Base-by-base conservation (phyloP, 1,140 invertebrate genomes). In the Agraylea sexmaculata region DNA sequence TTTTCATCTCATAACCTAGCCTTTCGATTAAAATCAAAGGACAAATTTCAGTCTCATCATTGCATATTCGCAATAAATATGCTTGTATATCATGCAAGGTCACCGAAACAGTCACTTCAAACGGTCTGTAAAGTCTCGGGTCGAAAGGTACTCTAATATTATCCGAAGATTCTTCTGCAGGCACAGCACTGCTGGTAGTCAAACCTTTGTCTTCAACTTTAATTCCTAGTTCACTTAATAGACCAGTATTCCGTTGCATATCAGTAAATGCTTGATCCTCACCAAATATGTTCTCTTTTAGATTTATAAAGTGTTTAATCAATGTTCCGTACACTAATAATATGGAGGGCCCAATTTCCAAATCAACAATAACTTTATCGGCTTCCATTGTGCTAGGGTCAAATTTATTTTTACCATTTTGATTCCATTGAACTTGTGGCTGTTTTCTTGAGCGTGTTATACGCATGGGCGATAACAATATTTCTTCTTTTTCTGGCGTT, bases 201-300 rank as follows among this genome's bases (percentile, higher is more conserved):
- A 43, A 20, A 40, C 68, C 68, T 47, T 69, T 68, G 20, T 70
- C 68, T 15, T 67, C 62, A 4, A 66, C 42, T 39, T 70, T 73
- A 0, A 62, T 54, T 15, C 64, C 60, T 6, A 68, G 57, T 12
- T 66, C 63, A 2, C 54, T 60, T 4, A 73, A 69, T 29, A 69
- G 62, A 28, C 51, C 59, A 4, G 57, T 59, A n/a, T 55, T 49
- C 46, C 78, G 76, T 50, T 87, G 80, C 84, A 92, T 92, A 51
- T 95, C 90, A 0, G 87, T 90, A 54, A 95, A 94, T 5, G 70
- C 74, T 64, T 95, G 90, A 69, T 92, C 83, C 60, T 93, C 89
- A 0, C 93, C 93, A 62, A 97, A 90, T 43, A 96, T 88, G 55
- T 96, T 96, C 66, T 97, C 92, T 69, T 93, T 87, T 2, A 94